These are phyloP conservation scores for Bradysia coprophila DNA, from an alignment of 1,140 invertebrate species.

Conservation along the genomic window DNA sequence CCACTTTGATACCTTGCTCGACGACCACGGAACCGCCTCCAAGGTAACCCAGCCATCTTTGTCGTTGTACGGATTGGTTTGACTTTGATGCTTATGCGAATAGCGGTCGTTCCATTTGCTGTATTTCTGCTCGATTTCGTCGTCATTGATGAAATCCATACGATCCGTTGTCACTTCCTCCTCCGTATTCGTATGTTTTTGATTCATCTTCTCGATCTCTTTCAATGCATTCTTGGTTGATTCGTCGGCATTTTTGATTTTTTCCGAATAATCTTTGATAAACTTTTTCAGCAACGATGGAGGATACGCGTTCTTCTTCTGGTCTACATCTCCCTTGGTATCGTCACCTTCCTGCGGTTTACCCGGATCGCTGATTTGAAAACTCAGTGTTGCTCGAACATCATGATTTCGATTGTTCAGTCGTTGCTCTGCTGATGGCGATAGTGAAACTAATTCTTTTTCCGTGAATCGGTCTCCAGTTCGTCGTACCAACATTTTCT, in stretches of 20 bases:
- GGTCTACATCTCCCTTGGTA: conserved; percentile 16
- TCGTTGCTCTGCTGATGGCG: neutral
- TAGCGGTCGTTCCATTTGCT: conserved; percentile 26
- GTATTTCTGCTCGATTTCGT: conserved; percentile 21
- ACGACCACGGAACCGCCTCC: conserved; percentile 58
- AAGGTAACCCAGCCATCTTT: conserved; percentile 56
- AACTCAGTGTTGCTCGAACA: neutral
- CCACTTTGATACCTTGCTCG: conserved; percentile 64
- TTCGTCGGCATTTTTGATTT: conserved; percentile 29
- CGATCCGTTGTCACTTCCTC: conserved; percentile 12
- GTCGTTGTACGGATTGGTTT: conserved; percentile 37
- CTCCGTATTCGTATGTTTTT: conserved; percentile 7
- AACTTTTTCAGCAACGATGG: conserved; percentile 35
- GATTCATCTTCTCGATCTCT: conserved; percentile 22
- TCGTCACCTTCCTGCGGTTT: conserved; percentile 9
- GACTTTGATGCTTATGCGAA: conserved; percentile 7
- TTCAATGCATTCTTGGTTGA: conserved; percentile 25
- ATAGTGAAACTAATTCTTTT: neutral
- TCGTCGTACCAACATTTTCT: neutral
- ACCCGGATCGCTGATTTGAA: neutral
- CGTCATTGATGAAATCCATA: conserved; percentile 27
- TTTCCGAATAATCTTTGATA: conserved; percentile 34
- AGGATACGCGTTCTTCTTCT: conserved; percentile 16
- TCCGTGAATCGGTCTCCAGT: neutral
- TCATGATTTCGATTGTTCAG: neutral